Evolutionary conservation across 2,113 vertebrate genomes (phyloP).

Genomic region (Lepus europaeus): DNA sequence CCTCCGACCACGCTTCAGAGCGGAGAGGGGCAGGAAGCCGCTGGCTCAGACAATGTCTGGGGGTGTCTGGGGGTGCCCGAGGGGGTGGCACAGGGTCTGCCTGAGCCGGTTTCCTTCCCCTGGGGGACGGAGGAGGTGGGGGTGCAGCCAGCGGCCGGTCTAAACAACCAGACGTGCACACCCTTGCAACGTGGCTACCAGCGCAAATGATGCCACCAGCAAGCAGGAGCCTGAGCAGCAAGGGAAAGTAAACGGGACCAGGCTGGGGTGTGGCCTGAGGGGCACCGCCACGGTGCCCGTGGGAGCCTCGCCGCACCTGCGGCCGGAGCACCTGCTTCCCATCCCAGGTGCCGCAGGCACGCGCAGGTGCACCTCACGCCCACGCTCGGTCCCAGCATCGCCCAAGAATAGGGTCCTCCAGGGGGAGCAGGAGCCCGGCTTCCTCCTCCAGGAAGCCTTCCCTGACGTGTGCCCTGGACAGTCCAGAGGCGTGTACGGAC

Average conservation of each 20-base stretch:
- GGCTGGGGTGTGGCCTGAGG: constrained; percentile 61
- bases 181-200: rapidly evolving
- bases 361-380: constrained; percentile 73
- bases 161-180: neutral
- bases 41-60: too few relatives aligned
- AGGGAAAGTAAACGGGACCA: constrained; percentile 71
- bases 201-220: constrained; percentile 55
- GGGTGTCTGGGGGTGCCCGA: too few relatives aligned
- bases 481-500: too few relatives aligned
- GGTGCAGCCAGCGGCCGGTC: rapidly evolving
- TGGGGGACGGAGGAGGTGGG: neutral
- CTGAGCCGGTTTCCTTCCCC: neutral
- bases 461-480: too few relatives aligned
- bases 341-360: constrained; percentile 50
- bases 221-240: constrained; percentile 55
- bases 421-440: constrained; percentile 71
- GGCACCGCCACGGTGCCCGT: constrained; percentile 31
- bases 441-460: constrained; percentile 27
- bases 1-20: neutral
- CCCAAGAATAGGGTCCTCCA: constrained; percentile 77
- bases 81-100: neutral
- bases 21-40: neutral
- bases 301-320: constrained; percentile 70
- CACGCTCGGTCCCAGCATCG: constrained; percentile 42
- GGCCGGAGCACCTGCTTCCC: constrained; percentile 61